Percentiles rank a stretch among this genome's conserved stretches.
Evolutionary conservation across 2,113 vertebrate species (phyloP).

Genomic region (Sardina pilchardus): DNA sequence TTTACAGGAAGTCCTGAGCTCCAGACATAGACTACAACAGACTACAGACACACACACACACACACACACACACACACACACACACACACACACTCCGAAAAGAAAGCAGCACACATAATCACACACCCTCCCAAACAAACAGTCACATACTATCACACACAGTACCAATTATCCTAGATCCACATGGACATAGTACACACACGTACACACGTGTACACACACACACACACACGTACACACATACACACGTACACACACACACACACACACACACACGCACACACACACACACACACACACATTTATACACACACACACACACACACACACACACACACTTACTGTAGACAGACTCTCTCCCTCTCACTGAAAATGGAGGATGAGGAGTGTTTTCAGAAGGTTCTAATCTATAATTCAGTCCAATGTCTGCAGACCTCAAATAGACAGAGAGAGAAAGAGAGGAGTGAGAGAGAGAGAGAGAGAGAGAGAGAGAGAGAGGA

Average conservation of each 20-base stretch:
- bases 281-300: conserved; percentile 5
- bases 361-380: not conserved
- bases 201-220: conserved; percentile 63
- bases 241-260: conserved; percentile 75
- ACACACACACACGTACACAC: conserved; percentile 61
- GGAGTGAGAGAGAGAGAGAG: not conserved
- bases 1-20: conserved; percentile 71
- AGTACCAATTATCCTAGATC: too few relatives aligned
- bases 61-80: conserved; percentile 50
- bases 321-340: not conserved
- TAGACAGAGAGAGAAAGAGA: not conserved
- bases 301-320: conserved; percentile 27
- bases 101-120: not conserved
- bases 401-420: not conserved
- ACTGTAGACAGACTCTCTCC: not conserved
- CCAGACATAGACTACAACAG: conserved; percentile 82
- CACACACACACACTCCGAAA: not conserved
- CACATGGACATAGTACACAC: conserved; percentile 53
- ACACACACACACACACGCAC: conserved; percentile 57
- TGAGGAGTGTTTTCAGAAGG: not conserved
- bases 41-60: conserved; percentile 76
- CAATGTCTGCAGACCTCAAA: not conserved
- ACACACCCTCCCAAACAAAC: conserved; percentile 25
- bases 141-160: not conserved
- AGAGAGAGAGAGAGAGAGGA: too few relatives aligned